These are phyloP conservation scores for Takifugu rubripes DNA, from an alignment of 2,797 vertebrate genomes.

Conservation along the genomic window DNA sequence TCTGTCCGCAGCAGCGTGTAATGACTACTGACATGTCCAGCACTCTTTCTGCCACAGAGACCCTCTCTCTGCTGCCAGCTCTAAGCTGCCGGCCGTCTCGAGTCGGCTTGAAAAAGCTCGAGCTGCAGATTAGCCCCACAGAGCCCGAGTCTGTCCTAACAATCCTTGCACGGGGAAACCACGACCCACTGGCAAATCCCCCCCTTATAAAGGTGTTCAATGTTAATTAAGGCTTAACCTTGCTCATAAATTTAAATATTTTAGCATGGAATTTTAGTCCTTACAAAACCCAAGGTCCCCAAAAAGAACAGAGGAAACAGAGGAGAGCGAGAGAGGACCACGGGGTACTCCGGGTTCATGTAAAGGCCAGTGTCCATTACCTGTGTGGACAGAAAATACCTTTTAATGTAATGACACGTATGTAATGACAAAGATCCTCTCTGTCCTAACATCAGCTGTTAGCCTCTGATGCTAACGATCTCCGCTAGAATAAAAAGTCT, in stretches of 20 bases:
- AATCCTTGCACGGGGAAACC: slow-evolving; percentile 13
- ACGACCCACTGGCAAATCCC: slow-evolving; percentile 1
- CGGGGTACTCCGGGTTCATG: too few relatives aligned
- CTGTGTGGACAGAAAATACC: too few relatives aligned
- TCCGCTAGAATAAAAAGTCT: too few relatives aligned
- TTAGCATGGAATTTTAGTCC: too few relatives aligned
- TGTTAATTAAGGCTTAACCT: slow-evolving; percentile 3
- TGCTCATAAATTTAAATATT: slow-evolving; percentile 2
- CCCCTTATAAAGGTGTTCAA: slow-evolving; percentile 4
- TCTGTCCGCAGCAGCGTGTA: slow-evolving; percentile 48
- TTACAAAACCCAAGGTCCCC: too few relatives aligned
- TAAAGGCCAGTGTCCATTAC: too few relatives aligned
- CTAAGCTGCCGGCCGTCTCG: slow-evolving; percentile 52
- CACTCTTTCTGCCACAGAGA: slow-evolving; percentile 42
- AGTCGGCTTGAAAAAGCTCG: slow-evolving; percentile 31
- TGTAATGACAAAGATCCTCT: too few relatives aligned
- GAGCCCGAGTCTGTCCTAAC: slow-evolving; percentile 18
- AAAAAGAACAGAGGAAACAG: too few relatives aligned
- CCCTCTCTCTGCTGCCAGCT: slow-evolving; percentile 36
- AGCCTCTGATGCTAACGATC: too few relatives aligned
- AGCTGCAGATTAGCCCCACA: slow-evolving; percentile 28
- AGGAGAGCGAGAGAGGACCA: too few relatives aligned
- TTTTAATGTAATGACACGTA: too few relatives aligned
- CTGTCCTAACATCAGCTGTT: too few relatives aligned
- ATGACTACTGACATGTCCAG: slow-evolving; percentile 56